Percentiles rank a stretch among this genome's conserved stretches.
Evolutionary conservation across 2,113 vertebrate genomes (phyloP).

Genomic region (Thermophis baileyi): DNA sequence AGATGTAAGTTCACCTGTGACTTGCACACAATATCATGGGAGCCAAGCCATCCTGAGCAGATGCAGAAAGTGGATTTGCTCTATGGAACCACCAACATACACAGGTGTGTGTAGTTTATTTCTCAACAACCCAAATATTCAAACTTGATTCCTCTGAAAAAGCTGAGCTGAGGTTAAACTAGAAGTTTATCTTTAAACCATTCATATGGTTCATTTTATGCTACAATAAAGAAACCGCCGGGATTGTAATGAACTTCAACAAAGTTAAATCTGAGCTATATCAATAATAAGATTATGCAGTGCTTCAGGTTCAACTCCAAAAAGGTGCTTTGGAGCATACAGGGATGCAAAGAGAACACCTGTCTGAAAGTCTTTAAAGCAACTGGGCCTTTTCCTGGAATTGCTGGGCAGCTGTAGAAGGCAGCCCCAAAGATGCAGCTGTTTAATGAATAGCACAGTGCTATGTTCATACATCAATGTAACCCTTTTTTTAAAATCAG

Average conservation of each 20-base stretch:
- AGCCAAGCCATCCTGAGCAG: background rate
- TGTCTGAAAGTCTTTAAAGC: background rate
- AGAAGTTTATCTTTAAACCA: background rate
- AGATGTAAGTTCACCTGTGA: background rate
- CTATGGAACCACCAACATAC: background rate
- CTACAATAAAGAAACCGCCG: background rate
- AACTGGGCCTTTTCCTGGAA: background rate
- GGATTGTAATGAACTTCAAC: background rate
- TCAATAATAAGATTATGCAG: background rate
- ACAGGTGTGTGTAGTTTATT: background rate
- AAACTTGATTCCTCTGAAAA: background rate
- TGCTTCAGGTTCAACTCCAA: background rate
- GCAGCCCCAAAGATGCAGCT: background rate
- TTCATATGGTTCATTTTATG: background rate
- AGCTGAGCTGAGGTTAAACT: background rate
- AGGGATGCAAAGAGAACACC: background rate
- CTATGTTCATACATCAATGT: background rate
- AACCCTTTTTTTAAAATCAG: background rate
- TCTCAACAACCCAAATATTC: background rate
- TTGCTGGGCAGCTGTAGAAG: background rate
- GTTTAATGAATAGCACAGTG: background rate
- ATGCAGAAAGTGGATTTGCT: background rate
- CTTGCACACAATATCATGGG: background rate
- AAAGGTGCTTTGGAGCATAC: background rate
- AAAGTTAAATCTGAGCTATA: background rate